Evolutionary conservation across 2,888 invertebrate genomes (phyloP), one percentile per base, ranked within the genome.

Genomic region (Latheticus oryzae): DNA sequence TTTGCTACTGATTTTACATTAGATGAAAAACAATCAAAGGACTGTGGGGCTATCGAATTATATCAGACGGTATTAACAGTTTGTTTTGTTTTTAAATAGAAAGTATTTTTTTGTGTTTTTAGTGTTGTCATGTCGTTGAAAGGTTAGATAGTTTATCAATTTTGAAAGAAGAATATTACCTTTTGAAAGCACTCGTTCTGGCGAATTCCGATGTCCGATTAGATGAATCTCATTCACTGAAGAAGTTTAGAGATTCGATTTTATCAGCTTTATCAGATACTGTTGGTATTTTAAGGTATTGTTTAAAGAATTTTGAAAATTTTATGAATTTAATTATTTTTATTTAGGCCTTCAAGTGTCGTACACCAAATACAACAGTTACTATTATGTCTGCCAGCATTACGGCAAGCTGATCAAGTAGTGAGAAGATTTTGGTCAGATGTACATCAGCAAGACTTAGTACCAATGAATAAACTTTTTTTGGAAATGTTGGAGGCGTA

Each of bases 391-490:
- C 81, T 97, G 79, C 97, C 97, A 4, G 88, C 93, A 38, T 80
- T 97, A 62, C 85, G 95, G 61, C 95, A 95, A 79, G 92, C 93
- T 1, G 95, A 97, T 79, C 88, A 90, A 60, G 88, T 93, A 37
- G 88, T 96, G 66, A 86, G 95, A 42, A 87, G 90, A 70, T 97
- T 94, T 81, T 97, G 97, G 97, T 86, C 90, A 30, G 85, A 83
- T 67, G 88, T 96, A 42, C 91, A 93, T 73, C 88, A 91, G 73
- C 93, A 93, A 64, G 91, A 93, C 2, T 88, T 91, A 76, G 91
- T 94, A 58, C 89, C 89, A 67, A 94, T 97, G 93, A 97, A 97
- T 83, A 97, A 97, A 80, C 86, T 97, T 47, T 96, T 97, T 81
- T 86, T 95, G 37, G 96, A 97, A 83, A 97, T 97, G 97, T 84